These are phyloP conservation scores for Typhlichthys eigenmanni DNA, from an alignment of 2,797 vertebrate species.

Conservation along the genomic window DNA sequence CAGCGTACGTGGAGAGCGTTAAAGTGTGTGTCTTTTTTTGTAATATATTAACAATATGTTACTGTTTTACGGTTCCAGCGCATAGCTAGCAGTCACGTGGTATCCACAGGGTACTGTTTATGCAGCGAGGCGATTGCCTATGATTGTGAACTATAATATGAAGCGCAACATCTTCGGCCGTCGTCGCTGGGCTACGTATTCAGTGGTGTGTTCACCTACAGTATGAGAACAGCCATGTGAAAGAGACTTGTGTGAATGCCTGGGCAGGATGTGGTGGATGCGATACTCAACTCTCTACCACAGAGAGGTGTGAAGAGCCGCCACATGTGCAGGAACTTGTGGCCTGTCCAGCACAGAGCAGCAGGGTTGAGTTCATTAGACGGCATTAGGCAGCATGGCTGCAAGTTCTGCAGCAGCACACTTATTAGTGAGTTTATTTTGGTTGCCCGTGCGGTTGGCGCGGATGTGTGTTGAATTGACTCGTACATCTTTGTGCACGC, in stretches of 20 bases:
- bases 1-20: conserved; percentile 65
- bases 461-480: not conserved
- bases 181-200: conserved; percentile 32
- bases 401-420: not conserved
- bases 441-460: not conserved
- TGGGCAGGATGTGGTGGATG: conserved; percentile 80
- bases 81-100: not conserved
- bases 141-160: too few relatives aligned
- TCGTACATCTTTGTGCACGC: not conserved
- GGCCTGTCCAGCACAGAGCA: conserved; percentile 55
- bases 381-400: conserved; percentile 1
- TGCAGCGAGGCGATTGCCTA: conserved; percentile 20
- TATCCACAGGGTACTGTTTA: conserved; percentile 36
- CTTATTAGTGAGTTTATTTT: too few relatives aligned
- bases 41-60: conserved; percentile 60
- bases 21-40: conserved; percentile 57
- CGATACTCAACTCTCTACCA: conserved; percentile 53
- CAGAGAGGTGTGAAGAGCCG: conserved; percentile 39
- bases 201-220: conserved; percentile 43
- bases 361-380: conserved; percentile 40
- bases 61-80: conserved; percentile 63
- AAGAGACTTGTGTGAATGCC: conserved; percentile 42
- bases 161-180: not conserved
- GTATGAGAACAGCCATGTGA: conserved; percentile 52
- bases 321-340: conserved; percentile 35